Evolutionary conservation across 37 sponge, comb jelly and placozoan species (phyloP), one percentile per base, ranked within the genome.

Genomic region (Halisarca cf. caerulea): DNA sequence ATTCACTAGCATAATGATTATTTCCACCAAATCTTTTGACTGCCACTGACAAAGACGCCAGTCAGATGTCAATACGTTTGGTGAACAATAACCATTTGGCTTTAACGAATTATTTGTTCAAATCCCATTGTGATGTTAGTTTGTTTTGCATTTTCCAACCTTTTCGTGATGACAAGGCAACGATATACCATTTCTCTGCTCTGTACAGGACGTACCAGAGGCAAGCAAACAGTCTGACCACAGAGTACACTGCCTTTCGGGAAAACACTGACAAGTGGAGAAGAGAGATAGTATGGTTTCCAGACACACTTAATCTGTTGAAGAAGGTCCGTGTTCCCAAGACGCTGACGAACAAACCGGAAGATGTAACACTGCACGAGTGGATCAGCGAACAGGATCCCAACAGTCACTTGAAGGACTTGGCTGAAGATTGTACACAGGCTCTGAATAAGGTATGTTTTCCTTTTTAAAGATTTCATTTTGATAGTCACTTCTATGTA

Each of bases 341-440:
- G 18, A n/a, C 77, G 18, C 44, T 74, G 77, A 7, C 44, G 9
- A 18, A 15, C 3, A 23, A 44, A 9, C 2, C 17, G 24, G 14
- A 4, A 36, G 77, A 74, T 9, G 45, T 74, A 9, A 7, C 77
- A 3, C 45, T 74, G 3, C 15, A 74, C 36, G 44, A 41, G 43
- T 74, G 77, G 77, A 74, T 74, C 77, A 40, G 44, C 43, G 15
- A 43, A 15, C 77, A 74, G 45, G 77, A 74, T 37, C 77, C 77
- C 21, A 35, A 40, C 77, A 74, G 77, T 37, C 36, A 25, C 3
- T 40, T 74, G 45, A 3, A 41, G 45, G 77, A 41, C 45, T 40
- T 74, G 18, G 77, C 77, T 2, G 77, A 43, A 2, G 77, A 74
- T 25, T 74, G 77, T 44, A 23, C 24, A 11, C 42, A 38, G 44